Evolutionary conservation across 2,797 vertebrate genomes (phyloP).

Genomic region (Pelobates cultripes): DNA sequence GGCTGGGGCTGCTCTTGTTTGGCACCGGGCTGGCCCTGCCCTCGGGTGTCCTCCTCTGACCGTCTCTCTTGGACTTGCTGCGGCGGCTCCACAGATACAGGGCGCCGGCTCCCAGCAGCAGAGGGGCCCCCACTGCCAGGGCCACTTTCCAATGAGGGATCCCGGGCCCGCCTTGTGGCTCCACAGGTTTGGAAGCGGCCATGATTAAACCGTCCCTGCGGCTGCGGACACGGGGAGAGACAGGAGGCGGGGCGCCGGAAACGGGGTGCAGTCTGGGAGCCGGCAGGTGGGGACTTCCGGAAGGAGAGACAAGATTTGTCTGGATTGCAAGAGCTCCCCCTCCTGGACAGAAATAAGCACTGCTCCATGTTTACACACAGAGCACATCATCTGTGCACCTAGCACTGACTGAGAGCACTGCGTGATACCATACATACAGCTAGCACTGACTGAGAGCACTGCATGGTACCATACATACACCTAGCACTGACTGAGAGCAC

Average conservation of each 20-base stretch:
- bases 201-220: conserved; percentile 69
- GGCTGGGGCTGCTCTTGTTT: conserved; percentile 60
- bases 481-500: no score
- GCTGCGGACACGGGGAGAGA: conserved; percentile 40
- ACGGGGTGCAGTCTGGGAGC: conserved; percentile 64
- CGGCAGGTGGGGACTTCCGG: conserved; percentile 14
- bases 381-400: neutral
- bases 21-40: conserved; percentile 85
- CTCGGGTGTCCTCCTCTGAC: conserved; percentile 91
- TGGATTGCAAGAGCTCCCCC: neutral
- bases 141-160: conserved; percentile 90
- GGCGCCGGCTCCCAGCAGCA: conserved; percentile 88
- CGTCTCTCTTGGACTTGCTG: conserved; percentile 70
- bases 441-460: no score
- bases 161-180: conserved; percentile 79
- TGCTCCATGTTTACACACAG: no score
- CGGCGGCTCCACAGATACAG: conserved; percentile 88
- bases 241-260: conserved; percentile 63
- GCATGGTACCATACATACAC: no score
- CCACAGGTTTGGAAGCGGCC: conserved; percentile 95
- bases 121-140: conserved; percentile 84
- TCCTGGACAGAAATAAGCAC: neutral
- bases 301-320: neutral
- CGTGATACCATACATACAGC: no score
- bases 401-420: neutral